Conservation (phyloP, 2,113 vertebrate species). For the Chrysemys picta region DNA sequence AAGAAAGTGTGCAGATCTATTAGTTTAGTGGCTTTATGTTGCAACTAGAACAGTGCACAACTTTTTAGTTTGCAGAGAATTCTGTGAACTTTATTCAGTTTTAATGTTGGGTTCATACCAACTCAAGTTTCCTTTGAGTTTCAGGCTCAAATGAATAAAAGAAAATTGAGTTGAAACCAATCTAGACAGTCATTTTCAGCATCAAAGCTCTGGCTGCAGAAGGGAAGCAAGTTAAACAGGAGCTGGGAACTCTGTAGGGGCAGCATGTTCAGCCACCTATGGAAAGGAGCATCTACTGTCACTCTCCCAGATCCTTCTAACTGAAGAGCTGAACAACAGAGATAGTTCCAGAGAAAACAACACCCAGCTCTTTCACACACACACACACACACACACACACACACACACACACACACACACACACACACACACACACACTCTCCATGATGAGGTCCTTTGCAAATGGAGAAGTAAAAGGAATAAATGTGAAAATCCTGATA, state of each 20-base stretch:
- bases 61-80: not conserved
- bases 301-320: not conserved
- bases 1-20: not conserved
- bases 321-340: not conserved
- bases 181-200: not conserved
- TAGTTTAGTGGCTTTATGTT: accelerated
- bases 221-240: not conserved
- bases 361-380: not conserved
- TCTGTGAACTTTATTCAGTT: not conserved
- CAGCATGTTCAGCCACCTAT: not conserved
- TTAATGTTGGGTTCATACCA: not conserved
- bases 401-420: too few relatives aligned
- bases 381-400: not conserved
- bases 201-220: not conserved
- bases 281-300: not conserved
- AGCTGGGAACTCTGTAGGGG: not conserved
- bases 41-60: not conserved
- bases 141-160: not conserved
- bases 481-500: not conserved
- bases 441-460: accelerated
- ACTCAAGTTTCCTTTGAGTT: not conserved
- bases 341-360: not conserved
- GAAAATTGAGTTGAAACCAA: not conserved
- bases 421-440: too few relatives aligned
- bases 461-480: not conserved